A percentile compares a stretch with the other conserved stretches of the same genome.
Evolutionary conservation across 23 tunicate species (phyloP).

Genomic region (Diplosoma virens): DNA sequence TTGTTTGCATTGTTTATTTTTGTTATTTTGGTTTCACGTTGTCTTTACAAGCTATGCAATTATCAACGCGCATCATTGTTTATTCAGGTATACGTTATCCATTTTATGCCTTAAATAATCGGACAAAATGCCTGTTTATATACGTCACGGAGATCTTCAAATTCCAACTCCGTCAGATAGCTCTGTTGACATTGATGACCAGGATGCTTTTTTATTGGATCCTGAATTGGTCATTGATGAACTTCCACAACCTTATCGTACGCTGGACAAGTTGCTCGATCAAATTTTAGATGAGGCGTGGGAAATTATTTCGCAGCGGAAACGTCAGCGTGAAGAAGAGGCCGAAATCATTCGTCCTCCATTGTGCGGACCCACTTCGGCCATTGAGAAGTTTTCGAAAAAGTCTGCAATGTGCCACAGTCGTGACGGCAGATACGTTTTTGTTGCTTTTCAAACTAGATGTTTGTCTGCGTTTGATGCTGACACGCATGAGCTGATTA

Average conservation of each 20-base stretch:
- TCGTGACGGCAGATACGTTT: slow-evolving; percentile 28
- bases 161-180: slow-evolving; percentile 82
- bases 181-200: slow-evolving; percentile 66
- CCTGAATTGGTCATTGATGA: slow-evolving; percentile 78
- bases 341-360: slow-evolving; percentile 58
- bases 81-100: no score
- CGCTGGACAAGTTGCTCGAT: slow-evolving; percentile 51
- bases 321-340: slow-evolving; percentile 38
- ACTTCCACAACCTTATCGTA: slow-evolving; percentile 86
- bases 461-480: slow-evolving; percentile 40
- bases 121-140: slow-evolving; percentile 77
- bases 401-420: slow-evolving; percentile 29
- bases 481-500: slow-evolving; percentile 22
- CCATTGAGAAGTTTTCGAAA: slow-evolving; percentile 33
- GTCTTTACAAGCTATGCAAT: no score
- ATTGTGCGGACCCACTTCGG: slow-evolving; percentile 29
- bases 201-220: slow-evolving; percentile 61
- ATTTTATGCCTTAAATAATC: no score
- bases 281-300: slow-evolving; percentile 58
- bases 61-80: no score
- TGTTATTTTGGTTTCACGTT: background rate
- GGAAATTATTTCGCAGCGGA: slow-evolving; percentile 58
- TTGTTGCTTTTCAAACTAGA: slow-evolving; percentile 46
- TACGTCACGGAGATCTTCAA: slow-evolving; percentile 61
- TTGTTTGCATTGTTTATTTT: no score